A percentile compares a stretch with the other conserved stretches of the same genome.
These are phyloP conservation scores for Aphelinus atriplicis DNA, from an alignment of 1,140 invertebrate species.

Conservation along the genomic window DNA sequence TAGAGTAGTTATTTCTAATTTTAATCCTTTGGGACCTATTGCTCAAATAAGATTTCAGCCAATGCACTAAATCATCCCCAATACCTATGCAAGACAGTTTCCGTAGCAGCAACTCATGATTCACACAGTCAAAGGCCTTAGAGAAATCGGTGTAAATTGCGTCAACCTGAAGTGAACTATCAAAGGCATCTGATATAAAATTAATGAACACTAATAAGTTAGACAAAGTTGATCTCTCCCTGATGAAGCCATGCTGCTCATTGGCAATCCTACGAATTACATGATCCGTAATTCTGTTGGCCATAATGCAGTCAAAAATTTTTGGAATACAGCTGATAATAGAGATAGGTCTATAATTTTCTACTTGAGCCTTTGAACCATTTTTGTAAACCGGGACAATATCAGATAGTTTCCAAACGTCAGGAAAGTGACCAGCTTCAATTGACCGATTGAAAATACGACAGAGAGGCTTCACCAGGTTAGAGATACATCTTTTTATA, in stretches of 20 bases:
- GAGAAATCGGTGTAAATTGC: conserved; percentile 51
- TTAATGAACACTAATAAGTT: conserved; percentile 45
- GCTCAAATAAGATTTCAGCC: not conserved
- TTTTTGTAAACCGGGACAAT: conserved; percentile 45
- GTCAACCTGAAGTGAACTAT: conserved; percentile 47
- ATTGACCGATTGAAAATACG: conserved; percentile 28
- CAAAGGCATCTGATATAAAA: conserved; percentile 38
- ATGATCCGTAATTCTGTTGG: conserved; percentile 8
- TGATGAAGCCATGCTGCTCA: conserved; percentile 48
- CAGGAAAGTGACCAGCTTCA: conserved; percentile 17
- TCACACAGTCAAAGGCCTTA: conserved; percentile 52
- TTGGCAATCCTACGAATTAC: conserved; percentile 7
- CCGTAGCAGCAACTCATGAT: not conserved
- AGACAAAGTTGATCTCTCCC: conserved; percentile 42
- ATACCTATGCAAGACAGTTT: conserved; percentile 28
- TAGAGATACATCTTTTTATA: not conserved
- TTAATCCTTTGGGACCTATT: not conserved
- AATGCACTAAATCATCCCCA: not conserved
- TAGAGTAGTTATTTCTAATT: not conserved
- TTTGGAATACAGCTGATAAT: conserved; percentile 47
- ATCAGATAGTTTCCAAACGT: conserved; percentile 18
- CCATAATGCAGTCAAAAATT: conserved; percentile 46
- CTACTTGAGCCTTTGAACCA: conserved; percentile 33
- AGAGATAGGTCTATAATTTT: conserved; percentile 49
- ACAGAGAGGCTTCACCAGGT: not conserved